Evolutionary conservation across 92 coral and sea anemone genomes (phyloP).

Genomic region (Porites lobata): DNA sequence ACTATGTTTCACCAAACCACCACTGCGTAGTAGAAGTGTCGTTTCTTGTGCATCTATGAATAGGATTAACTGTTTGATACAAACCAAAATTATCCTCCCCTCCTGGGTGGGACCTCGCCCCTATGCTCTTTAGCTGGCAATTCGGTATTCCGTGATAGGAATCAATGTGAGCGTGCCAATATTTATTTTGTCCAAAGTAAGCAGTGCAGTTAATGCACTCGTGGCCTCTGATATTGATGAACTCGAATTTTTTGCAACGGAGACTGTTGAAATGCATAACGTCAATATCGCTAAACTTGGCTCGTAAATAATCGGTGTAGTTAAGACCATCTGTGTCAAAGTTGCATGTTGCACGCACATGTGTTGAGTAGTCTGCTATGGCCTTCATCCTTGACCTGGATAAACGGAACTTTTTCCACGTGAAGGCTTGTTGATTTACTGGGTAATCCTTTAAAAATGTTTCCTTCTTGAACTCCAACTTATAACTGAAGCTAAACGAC

Average conservation of each 20-base stretch:
- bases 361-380: conserved; percentile 4
- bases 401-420: conserved; percentile 41
- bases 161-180: background rate
- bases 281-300: background rate
- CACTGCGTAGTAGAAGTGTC: conserved; percentile 1
- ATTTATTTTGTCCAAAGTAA: background rate
- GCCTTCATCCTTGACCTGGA: conserved; percentile 16
- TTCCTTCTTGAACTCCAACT: background rate
- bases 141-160: background rate
- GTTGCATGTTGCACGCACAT: conserved; percentile 39
- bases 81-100: conserved; percentile 5
- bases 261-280: background rate
- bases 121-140: background rate
- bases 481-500: conserved; percentile 53
- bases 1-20: conserved; percentile 7
- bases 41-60: background rate
- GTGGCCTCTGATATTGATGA: background rate
- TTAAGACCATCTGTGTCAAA: conserved; percentile 32
- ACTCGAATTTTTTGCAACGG: background rate
- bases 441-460: conserved; percentile 35
- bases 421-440: conserved; percentile 33
- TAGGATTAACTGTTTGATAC: background rate
- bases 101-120: too few species aligned
- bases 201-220: conserved; percentile 11
- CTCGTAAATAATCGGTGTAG: conserved; percentile 15